Percentiles rank a stretch among this genome's conserved stretches.
Evolutionary conservation across 2,797 vertebrate genomes (phyloP).

Genomic region (Sebastes dallii): DNA sequence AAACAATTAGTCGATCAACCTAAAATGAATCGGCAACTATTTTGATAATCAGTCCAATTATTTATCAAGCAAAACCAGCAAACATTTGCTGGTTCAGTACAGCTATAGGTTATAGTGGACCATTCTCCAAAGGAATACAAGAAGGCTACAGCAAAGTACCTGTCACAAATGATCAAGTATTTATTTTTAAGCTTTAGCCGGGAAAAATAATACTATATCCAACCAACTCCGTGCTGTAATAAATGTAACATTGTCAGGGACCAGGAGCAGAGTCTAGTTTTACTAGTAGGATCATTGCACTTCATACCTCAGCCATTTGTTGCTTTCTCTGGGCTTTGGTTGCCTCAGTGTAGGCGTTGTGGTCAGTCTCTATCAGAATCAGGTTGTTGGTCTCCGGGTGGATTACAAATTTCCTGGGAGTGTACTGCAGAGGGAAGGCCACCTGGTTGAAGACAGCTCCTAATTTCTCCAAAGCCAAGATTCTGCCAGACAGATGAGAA

Average conservation of each 20-base stretch:
- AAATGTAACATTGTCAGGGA: background rate
- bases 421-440: slow-evolving; percentile 96
- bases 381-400: slow-evolving; percentile 97
- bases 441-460: slow-evolving; percentile 99
- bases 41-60: too few species aligned
- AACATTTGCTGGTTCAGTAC: background rate
- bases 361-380: slow-evolving; percentile 96
- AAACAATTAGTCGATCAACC: too few species aligned
- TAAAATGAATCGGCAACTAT: too few species aligned
- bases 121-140: background rate
- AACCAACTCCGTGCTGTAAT: background rate
- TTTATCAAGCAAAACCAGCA: background rate
- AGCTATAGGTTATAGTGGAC: background rate
- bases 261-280: background rate
- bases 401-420: slow-evolving; percentile 97
- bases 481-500: slow-evolving; percentile 75
- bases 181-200: background rate
- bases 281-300: background rate
- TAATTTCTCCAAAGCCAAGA: slow-evolving; percentile 97
- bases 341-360: slow-evolving; percentile 98
- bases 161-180: background rate
- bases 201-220: background rate
- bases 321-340: slow-evolving; percentile 99
- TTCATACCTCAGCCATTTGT: slow-evolving; percentile 96
- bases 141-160: background rate